Base-by-base conservation (phyloP, 2,113 vertebrate genomes). In the Cisticola juncidis region DNA sequence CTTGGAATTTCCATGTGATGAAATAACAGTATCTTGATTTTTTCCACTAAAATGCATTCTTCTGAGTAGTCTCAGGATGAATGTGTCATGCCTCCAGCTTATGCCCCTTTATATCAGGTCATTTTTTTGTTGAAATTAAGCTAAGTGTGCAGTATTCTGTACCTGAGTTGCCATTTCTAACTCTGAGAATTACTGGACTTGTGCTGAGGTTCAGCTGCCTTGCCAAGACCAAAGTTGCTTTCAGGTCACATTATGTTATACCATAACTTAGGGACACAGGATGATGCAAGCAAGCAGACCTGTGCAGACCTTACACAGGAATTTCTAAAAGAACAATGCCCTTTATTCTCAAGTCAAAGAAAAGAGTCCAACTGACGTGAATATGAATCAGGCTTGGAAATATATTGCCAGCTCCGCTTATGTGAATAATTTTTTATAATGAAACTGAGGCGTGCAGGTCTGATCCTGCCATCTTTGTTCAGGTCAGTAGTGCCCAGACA, bases 361-460 rank as follows among this genome's bases (percentile, higher is more conserved):
- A 81, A 87, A 87, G 62, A 83, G 51, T 80, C 56, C 66, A 56
- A 40, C 56, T 95, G 92, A 95, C 51, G 17, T 88, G 81, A 90
- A 93, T 83, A 88, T 97, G 94, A 97, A 83, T 97, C 96, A 97
- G 72, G 88, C 92, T 90, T 90, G 79, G 79, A 92, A 88, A 77
- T 58, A 85, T 2, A 92, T 21, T 86, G 93, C 93, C 82, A 94
- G 92, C 76, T 54, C 82, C 92, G 83, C 76, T 92, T 93, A 74
- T 29, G 56, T 84, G 88, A 83, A 76, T 94, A 96, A 96, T 81
- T 94, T 72, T 94, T 96, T 74, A 62, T 96, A 97, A 97, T 88
- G 85, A 96, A 93, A 74, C 12, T 90, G 71, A 45, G 69, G 33
- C 93, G 66, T 86, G 85, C 94, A 96, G 90, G 96, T 93, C 95